Conservation (phyloP, 23 tunicate species). For the Diplosoma virens region DNA sequence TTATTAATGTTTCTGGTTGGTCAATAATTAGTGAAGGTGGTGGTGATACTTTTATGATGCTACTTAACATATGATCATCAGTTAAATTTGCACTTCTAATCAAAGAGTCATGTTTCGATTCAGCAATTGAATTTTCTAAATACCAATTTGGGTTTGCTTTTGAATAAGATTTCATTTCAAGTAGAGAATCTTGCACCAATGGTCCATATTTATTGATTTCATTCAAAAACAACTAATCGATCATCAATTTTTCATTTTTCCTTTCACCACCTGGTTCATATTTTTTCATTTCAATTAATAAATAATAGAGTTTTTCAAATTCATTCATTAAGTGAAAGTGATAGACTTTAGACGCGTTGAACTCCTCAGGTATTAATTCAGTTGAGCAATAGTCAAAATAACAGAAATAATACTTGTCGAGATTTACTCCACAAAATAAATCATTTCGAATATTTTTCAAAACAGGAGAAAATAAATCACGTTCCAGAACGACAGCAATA, state of each 20-base stretch:
- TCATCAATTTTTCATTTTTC: not conserved
- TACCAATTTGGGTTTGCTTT: slow-evolving; percentile 45
- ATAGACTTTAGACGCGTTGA: slow-evolving; percentile 4
- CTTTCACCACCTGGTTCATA: slow-evolving; percentile 23
- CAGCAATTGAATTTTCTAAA: not conserved
- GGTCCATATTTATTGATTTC: slow-evolving; percentile 36
- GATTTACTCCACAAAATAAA: slow-evolving; percentile 25
- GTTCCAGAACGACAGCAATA: not conserved
- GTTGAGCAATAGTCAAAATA: slow-evolving; percentile 58
- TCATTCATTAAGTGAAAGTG: slow-evolving; percentile 48
- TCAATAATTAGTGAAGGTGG: too few species aligned
- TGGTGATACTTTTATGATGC: too few species aligned
- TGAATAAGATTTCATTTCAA: slow-evolving; percentile 20
- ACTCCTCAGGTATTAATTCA: slow-evolving; percentile 24
- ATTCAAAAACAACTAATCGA: slow-evolving; percentile 27
- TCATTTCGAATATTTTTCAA: slow-evolving; percentile 32
- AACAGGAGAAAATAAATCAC: slow-evolving; percentile 57
- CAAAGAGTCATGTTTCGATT: too few species aligned
- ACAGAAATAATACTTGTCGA: slow-evolving; percentile 38
- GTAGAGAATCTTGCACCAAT: slow-evolving; percentile 11
- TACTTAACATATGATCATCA: too few species aligned
- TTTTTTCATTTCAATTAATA: slow-evolving; percentile 26
- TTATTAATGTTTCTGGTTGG: too few species aligned
- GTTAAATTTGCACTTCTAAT: too few species aligned
- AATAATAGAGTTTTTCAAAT: slow-evolving; percentile 51